Evolutionary conservation across 2,797 vertebrate genomes (phyloP).

Genomic region (Myioborus melanocephalus): DNA sequence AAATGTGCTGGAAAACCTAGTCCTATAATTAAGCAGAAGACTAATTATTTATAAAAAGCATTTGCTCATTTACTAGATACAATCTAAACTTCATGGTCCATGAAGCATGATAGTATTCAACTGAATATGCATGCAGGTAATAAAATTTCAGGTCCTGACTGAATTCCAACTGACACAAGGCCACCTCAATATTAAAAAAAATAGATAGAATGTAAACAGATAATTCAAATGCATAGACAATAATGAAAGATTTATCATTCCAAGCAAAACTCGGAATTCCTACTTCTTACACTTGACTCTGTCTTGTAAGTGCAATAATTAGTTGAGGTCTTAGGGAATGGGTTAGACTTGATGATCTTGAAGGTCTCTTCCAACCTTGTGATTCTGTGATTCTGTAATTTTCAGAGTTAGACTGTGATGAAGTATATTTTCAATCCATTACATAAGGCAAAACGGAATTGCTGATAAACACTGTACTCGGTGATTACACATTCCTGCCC

Average conservation of each 20-base stretch:
- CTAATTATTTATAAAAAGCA: constrained; percentile 34
- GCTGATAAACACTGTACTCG: rapidly evolving
- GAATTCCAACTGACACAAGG: not conserved
- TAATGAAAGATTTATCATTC: not conserved
- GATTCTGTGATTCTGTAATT: not conserved
- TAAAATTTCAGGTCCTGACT: not conserved
- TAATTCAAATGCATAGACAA: not conserved
- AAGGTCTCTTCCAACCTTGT: too few species aligned
- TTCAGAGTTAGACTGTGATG: not conserved
- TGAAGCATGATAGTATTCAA: not conserved
- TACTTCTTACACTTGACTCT: not conserved
- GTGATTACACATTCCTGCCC: not conserved
- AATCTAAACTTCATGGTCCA: constrained; percentile 20
- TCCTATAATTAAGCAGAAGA: constrained; percentile 39
- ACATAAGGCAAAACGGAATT: not conserved
- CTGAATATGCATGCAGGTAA: not conserved
- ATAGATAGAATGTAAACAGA: not conserved
- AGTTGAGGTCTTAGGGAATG: too few species aligned
- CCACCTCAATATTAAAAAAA: not conserved
- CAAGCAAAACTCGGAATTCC: not conserved
- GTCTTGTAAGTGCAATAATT: not conserved
- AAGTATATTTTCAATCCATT: not conserved
- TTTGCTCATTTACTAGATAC: constrained; percentile 29
- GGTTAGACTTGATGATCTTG: too few species aligned
- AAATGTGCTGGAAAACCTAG: not conserved